Evolutionary conservation across 2,888 invertebrate genomes (phyloP).

Genomic region (Limnephilus lunatus): DNA sequence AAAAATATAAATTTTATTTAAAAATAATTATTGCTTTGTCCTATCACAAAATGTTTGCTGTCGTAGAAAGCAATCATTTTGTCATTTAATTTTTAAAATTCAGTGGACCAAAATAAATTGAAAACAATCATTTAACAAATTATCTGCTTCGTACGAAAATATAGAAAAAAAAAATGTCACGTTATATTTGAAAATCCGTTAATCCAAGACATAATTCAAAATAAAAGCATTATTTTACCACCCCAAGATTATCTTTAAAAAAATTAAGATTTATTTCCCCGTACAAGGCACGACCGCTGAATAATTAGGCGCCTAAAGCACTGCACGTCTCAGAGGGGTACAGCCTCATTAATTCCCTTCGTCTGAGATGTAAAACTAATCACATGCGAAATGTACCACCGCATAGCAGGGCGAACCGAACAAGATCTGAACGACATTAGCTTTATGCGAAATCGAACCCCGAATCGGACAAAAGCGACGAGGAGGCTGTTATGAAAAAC

Average conservation of each 20-base stretch:
- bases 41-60: no score
- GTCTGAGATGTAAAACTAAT: slow-evolving; percentile 51
- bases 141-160: no score
- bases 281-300: not conserved
- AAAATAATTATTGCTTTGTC: no score
- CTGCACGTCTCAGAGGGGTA: not conserved
- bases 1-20: no score
- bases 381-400: slow-evolving; percentile 14
- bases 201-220: no score
- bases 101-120: no score
- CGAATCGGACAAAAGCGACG: slow-evolving; percentile 34
- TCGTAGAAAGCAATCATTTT: no score
- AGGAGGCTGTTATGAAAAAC: slow-evolving; percentile 29
- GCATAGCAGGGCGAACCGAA: slow-evolving; percentile 26
- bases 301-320: slow-evolving; percentile 48
- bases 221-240: no score
- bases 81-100: no score
- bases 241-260: not conserved
- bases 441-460: slow-evolving; percentile 24
- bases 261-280: not conserved
- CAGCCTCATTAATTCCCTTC: slow-evolving; percentile 45
- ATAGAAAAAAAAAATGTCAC: no score
- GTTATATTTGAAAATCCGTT: no score
- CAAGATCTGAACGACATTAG: slow-evolving; percentile 18
- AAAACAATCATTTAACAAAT: no score